phyloP scores from a whole-genome alignment of 1,140 invertebrate species.

The Zophobas atratus region DNA sequence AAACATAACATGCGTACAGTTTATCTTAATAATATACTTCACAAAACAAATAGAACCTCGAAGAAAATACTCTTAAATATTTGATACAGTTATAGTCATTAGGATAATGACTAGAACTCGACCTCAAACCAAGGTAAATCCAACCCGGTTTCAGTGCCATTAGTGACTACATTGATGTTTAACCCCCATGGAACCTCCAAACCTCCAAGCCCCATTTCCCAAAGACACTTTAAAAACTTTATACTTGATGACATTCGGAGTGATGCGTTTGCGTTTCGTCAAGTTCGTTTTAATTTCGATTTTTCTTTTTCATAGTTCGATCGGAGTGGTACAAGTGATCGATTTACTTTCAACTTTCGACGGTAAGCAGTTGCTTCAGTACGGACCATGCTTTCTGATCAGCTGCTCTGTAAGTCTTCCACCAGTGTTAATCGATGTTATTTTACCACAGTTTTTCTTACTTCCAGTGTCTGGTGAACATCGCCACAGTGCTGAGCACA shows the following conservation, averaged over 20 bases:
- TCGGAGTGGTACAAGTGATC: background rate
- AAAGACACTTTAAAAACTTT: slow-evolving; percentile 3
- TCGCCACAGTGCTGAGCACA: background rate
- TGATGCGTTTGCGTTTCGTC: background rate
- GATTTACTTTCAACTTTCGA: background rate
- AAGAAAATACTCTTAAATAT: no score
- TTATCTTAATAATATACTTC: no score
- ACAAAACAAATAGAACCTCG: no score
- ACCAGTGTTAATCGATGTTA: background rate
- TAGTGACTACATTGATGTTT: no score
- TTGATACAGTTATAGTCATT: no score
- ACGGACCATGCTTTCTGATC: background rate
- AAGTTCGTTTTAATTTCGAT: background rate
- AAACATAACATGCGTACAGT: no score
- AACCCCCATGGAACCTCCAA: no score
- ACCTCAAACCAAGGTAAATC: no score
- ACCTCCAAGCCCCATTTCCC: background rate
- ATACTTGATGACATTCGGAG: slow-evolving; percentile 20
- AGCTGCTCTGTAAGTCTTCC: background rate
- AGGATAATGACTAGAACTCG: no score
- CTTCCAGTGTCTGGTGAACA: background rate
- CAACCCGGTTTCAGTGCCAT: no score
- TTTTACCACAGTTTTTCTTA: background rate
- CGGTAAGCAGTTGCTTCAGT: background rate
- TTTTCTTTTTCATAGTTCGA: background rate